Conservation (phyloP, 2,888 invertebrate species). For the Pogonocherus hispidulus region DNA sequence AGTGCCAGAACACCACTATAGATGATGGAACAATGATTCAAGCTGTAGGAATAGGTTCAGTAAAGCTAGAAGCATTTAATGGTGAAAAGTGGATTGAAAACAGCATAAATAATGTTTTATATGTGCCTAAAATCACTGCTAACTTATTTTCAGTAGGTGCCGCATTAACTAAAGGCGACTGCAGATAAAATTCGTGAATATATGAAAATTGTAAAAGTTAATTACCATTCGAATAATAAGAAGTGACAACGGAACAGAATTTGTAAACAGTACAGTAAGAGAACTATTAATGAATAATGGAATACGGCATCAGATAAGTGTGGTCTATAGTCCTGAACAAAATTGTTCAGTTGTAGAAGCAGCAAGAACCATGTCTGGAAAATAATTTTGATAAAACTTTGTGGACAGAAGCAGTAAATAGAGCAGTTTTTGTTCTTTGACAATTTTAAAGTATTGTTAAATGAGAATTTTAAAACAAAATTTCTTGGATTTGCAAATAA, state of each 20-base stretch:
- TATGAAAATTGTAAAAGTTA: slow-evolving; percentile 5
- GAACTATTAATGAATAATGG: slow-evolving; percentile 40
- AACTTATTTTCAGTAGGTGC: neutral
- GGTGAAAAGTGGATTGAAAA: slow-evolving; percentile 20
- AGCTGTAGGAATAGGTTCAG: slow-evolving; percentile 20
- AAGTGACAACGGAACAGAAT: slow-evolving; percentile 53
- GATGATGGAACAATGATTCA: slow-evolving; percentile 26
- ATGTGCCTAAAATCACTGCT: slow-evolving; percentile 6
- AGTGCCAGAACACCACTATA: neutral
- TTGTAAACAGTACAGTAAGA: slow-evolving; percentile 36
- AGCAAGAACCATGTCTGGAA: slow-evolving; percentile 52
- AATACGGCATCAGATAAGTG: slow-evolving; percentile 25
- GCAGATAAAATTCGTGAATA: slow-evolving; percentile 5
- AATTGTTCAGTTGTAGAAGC: slow-evolving; percentile 55
- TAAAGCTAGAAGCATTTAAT: slow-evolving; percentile 23
- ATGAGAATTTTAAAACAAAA: slow-evolving; percentile 31
- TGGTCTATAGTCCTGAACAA: slow-evolving; percentile 46
- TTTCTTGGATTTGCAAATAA: slow-evolving; percentile 30
- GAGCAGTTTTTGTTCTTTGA: slow-evolving; percentile 46
- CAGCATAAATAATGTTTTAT: slow-evolving; percentile 13
- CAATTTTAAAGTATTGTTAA: slow-evolving; percentile 32
- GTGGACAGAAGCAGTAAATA: slow-evolving; percentile 50
- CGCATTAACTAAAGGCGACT: neutral
- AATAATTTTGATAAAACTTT: slow-evolving; percentile 42
- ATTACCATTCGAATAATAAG: slow-evolving; percentile 27